Conservation (phyloP, 2,113 vertebrate genomes). For the Isurus oxyrinchus region DNA sequence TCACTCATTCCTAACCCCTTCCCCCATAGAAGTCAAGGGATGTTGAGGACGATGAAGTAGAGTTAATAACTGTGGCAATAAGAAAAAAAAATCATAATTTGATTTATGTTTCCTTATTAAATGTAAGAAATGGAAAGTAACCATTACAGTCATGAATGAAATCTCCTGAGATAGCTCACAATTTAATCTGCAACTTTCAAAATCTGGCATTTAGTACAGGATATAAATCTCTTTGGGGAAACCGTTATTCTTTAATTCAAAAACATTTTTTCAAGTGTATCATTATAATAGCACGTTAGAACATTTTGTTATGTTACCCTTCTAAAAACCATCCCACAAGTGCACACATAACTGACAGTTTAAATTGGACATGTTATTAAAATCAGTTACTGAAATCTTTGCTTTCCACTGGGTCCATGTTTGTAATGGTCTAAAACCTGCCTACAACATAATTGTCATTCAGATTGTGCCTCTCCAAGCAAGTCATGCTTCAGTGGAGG, state of each 20-base stretch:
- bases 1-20: neutral
- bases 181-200: conserved; percentile 47
- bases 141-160: conserved; percentile 40
- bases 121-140: conserved; percentile 40
- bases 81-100: conserved; percentile 20
- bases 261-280: conserved; percentile 56
- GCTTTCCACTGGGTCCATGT: conserved; percentile 66
- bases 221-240: conserved; percentile 50
- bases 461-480: conserved; percentile 76
- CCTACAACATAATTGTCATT: conserved; percentile 88
- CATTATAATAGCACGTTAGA: conserved; percentile 74
- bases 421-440: conserved; percentile 71
- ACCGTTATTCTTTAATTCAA: conserved; percentile 44
- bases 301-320: conserved; percentile 71
- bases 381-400: conserved; percentile 74
- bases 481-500: conserved; percentile 90
- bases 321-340: conserved; percentile 61
- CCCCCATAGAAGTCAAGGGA: neutral
- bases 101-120: conserved; percentile 38
- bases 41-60: neutral
- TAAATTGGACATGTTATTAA: conserved; percentile 78
- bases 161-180: conserved; percentile 38
- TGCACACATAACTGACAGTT: conserved; percentile 74
- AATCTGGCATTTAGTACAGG: conserved; percentile 47
- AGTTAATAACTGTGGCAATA: conserved; percentile 29